These are phyloP conservation scores for Drosophila bifasciata DNA, from an alignment of 1,140 invertebrate species.

Conservation along the genomic window DNA sequence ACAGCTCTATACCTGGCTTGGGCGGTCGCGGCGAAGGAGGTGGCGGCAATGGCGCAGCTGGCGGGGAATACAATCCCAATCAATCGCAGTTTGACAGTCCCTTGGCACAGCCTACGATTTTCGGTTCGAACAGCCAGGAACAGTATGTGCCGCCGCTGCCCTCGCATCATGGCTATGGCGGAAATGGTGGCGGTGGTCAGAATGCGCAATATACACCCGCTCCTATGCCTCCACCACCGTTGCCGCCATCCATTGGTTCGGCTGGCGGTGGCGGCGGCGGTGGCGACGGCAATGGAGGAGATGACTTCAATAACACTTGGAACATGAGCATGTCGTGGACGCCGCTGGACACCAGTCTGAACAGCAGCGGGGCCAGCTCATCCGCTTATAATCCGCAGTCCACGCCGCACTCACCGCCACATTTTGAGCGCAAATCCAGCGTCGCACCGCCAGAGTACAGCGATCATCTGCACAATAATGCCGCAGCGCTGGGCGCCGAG, in stretches of 20 bases:
- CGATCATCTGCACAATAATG: constrained; percentile 63
- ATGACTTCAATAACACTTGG: constrained; percentile 78
- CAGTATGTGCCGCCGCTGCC: constrained; percentile 69
- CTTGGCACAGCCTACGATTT: constrained; percentile 32
- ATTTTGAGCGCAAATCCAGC: constrained; percentile 87
- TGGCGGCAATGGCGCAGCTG: constrained; percentile 8
- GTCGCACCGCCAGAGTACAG: constrained; percentile 86
- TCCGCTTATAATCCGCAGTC: constrained; percentile 61
- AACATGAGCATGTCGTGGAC: constrained; percentile 82
- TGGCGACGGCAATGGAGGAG: constrained; percentile 2
- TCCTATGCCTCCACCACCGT: constrained; percentile 85
- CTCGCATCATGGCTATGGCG: constrained; percentile 51
- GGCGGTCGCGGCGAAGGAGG: constrained; percentile 22
- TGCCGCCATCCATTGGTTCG: constrained; percentile 84
- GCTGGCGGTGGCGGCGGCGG: constrained; percentile 8
- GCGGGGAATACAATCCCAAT: constrained; percentile 50
- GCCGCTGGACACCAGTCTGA: constrained; percentile 64
- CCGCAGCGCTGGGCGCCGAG: constrained; percentile 82
- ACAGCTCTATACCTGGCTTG: constrained; percentile 62
- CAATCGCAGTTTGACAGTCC: constrained; percentile 33
- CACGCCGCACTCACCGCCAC: constrained; percentile 88
- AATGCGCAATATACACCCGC: constrained; percentile 71
- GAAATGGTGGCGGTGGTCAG: constrained; percentile 16
- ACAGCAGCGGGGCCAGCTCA: constrained; percentile 64
- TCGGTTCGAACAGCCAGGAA: constrained; percentile 41